Evolutionary conservation across 2,113 vertebrate species (phyloP).

Genomic region (Ceuthmochares aereus): DNA sequence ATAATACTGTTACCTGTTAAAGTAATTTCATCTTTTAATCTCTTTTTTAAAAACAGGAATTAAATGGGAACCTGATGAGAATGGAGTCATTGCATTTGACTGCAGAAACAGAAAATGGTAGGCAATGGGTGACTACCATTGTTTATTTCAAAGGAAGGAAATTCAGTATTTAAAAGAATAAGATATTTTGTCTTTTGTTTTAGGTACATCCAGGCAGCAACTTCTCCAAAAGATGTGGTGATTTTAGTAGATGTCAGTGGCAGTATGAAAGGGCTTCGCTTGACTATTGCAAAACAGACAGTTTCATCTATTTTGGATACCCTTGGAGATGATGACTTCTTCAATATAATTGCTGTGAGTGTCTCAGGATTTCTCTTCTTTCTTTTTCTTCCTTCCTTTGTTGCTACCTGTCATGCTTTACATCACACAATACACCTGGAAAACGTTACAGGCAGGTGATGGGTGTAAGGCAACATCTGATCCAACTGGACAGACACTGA

Average conservation of each 20-base stretch:
- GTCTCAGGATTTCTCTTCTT: background rate
- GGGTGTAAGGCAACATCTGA: background rate
- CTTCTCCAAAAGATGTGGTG: slow-evolving; percentile 96
- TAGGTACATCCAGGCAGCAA: slow-evolving; percentile 99
- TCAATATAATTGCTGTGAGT: slow-evolving; percentile 98
- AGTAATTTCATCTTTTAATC: slow-evolving; percentile 26
- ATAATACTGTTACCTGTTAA: background rate
- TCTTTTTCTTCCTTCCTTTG: background rate
- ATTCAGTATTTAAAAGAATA: background rate
- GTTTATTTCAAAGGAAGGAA: background rate
- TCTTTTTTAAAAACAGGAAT: slow-evolving; percentile 79
- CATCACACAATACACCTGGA: background rate
- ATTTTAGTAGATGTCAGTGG: slow-evolving; percentile 97
- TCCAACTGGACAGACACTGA: background rate
- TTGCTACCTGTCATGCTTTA: background rate
- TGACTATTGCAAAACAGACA: slow-evolving; percentile 96
- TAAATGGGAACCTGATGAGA: slow-evolving; percentile 98
- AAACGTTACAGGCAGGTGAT: background rate
- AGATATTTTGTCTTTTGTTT: background rate
- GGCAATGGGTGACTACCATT: background rate
- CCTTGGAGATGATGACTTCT: slow-evolving; percentile 97
- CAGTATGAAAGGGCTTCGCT: slow-evolving; percentile 97
- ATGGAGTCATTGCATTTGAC: slow-evolving; percentile 97
- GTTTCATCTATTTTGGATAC: slow-evolving; percentile 98
- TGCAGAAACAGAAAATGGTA: slow-evolving; percentile 99